A percentile compares a stretch with the other conserved stretches of the same genome.
These are phyloP conservation scores for Syrista parreyssii DNA, from an alignment of 2,888 invertebrate genomes.

Conservation along the genomic window DNA sequence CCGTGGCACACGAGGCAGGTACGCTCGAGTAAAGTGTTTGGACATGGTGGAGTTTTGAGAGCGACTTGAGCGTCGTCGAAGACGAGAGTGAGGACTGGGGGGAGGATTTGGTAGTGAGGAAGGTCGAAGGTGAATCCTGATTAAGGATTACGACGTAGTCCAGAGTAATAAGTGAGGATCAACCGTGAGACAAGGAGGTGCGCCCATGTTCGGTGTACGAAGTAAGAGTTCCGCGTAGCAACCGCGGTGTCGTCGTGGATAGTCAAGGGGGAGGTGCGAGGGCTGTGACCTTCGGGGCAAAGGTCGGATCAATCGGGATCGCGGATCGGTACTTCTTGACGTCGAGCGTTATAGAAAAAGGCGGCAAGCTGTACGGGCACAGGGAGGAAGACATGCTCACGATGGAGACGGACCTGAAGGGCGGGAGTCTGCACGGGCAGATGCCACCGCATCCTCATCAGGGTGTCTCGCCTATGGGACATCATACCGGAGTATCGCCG, in stretches of 20 bases:
- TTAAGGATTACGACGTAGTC: not conserved
- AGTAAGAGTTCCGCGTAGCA: constrained; percentile 11
- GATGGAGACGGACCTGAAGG: constrained; percentile 92
- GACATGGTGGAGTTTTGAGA: not conserved
- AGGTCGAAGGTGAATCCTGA: not conserved
- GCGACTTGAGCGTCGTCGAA: not conserved
- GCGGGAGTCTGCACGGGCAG: constrained; percentile 86
- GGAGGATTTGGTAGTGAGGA: not conserved
- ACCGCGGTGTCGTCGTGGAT: constrained; percentile 1
- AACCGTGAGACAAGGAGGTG: not conserved
- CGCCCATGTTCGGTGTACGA: constrained; percentile 7
- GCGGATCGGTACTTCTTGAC: constrained; percentile 1
- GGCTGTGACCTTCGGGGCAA: constrained; percentile 54
- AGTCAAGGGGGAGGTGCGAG: not conserved
- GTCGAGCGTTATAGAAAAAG: constrained; percentile 37
- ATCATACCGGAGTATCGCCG: constrained; percentile 69
- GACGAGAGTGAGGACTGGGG: not conserved
- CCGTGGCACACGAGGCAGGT: not conserved
- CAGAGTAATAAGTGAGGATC: not conserved
- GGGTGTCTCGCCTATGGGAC: constrained; percentile 72
- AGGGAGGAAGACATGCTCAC: constrained; percentile 89
- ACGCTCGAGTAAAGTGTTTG: not conserved
- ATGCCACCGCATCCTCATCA: constrained; percentile 88
- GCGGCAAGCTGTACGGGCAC: constrained; percentile 85
- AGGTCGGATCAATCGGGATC: not conserved